Evolutionary conservation across 2,797 vertebrate genomes (phyloP).

Genomic region (Artibeus jamaicensis): DNA sequence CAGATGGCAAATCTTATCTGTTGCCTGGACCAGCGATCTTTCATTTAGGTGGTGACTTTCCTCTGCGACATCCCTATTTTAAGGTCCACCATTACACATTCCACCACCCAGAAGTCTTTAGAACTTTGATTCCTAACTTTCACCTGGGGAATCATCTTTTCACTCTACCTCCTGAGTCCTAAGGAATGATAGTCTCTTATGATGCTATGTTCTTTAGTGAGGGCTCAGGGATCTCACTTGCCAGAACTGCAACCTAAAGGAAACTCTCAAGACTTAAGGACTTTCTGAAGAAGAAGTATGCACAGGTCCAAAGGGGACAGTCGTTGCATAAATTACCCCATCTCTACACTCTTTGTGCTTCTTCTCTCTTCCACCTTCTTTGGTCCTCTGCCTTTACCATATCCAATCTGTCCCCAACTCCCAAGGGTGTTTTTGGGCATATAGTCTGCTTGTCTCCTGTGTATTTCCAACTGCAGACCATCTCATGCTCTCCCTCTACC

Average conservation of each 20-base stretch:
- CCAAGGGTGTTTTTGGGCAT: neutral
- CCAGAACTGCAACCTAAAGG: neutral
- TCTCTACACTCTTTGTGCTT: neutral
- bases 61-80: neutral
- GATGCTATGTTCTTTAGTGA: neutral
- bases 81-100: neutral
- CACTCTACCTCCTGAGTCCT: neutral
- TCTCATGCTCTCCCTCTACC: neutral
- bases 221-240: neutral
- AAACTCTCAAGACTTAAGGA: slow-evolving; percentile 27
- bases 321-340: neutral
- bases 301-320: neutral
- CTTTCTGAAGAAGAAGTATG: slow-evolving; percentile 36
- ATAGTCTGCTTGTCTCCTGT: neutral
- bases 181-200: neutral
- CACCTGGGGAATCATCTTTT: neutral
- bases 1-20: neutral
- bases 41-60: neutral
- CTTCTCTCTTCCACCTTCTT: neutral
- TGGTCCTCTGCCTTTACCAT: neutral
- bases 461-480: slow-evolving; percentile 3
- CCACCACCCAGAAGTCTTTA: neutral
- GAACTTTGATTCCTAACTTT: neutral
- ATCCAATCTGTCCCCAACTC: neutral
- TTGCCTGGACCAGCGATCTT: neutral